Evolutionary conservation across 2,888 invertebrate species (phyloP), one percentile per base, ranked within the genome.

Genomic region (Autographa gamma): DNA sequence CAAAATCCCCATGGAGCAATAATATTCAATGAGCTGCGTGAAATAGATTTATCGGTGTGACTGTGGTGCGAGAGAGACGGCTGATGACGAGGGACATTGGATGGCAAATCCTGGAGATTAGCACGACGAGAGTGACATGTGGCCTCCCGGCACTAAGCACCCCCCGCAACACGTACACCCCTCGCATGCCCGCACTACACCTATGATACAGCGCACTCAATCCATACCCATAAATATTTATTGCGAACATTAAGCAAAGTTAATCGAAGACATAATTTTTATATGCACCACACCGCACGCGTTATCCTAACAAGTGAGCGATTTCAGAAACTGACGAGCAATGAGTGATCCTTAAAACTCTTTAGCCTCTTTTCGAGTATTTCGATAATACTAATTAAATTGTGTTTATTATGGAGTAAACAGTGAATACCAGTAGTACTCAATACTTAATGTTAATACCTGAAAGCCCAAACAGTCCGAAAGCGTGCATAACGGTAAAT

Each of bases 1-100:
- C 93, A 93, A 95, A 95, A 95, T 95, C 95, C 95, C 95, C 90
- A 95, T 93, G 94, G 95, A 94, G 95, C 95, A 95, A 95, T 95
- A 95, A 95, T 95, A 95, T 95, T 94, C 95, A 95, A 95, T 95
- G 94, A 93, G 93, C 86, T 89, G 88, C 85, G 88, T 88, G 95
- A 93, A 93, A 95, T 88, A 88, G 90, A 89, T 88, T 88, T 90
- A 93, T 89, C 85, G 84, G 82, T 76, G 71, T 66, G 77, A 64
- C 75, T 74, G 82, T 78, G 81, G 83, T 79, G 83, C 74, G 89
- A 94, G 88, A 76, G 91, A 86, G 95, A 95, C 52, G 84, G 85
- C 75, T 70, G 81, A 84, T 85, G 77, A 81, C 76, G 83, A 91
- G 94, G 95, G 95, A 93, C 94, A 94, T 89, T 85, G 93, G 89